phyloP scores from a whole-genome alignment of 2,113 vertebrate species.

The Tiliqua scincoides region DNA sequence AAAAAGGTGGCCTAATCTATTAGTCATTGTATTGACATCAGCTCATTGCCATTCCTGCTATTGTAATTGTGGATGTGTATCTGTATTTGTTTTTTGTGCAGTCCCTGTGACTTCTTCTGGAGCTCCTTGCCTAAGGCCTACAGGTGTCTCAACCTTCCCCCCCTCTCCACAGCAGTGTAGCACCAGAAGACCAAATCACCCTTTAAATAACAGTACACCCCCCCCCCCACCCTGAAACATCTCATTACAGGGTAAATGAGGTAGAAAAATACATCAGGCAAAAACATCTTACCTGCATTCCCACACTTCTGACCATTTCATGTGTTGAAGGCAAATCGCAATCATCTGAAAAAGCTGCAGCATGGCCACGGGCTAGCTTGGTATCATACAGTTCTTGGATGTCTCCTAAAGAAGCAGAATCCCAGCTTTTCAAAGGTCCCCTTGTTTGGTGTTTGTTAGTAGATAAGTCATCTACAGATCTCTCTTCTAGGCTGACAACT shows the following conservation, averaged over 20 bases:
- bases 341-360: conserved; percentile 94
- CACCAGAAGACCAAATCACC: neutral
- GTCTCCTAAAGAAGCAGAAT: conserved; percentile 81
- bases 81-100: neutral
- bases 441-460: neutral
- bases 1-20: too few species aligned
- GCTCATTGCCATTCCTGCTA: neutral
- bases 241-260: neutral
- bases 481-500: neutral
- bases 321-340: conserved; percentile 91
- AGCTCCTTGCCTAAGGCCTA: neutral
- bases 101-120: neutral
- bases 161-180: neutral
- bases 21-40: neutral
- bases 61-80: neutral
- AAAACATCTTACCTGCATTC: conserved; percentile 88
- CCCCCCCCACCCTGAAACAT: accelerated
- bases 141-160: neutral
- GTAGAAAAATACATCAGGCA: neutral
- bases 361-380: conserved; percentile 85
- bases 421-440: neutral
- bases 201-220: neutral
- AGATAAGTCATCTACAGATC: neutral
- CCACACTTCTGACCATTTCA: conserved; percentile 88
- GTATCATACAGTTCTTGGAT: conserved; percentile 88